phyloP scores from a whole-genome alignment of 2,888 invertebrate genomes.

The Lithophane semibrunnea region DNA sequence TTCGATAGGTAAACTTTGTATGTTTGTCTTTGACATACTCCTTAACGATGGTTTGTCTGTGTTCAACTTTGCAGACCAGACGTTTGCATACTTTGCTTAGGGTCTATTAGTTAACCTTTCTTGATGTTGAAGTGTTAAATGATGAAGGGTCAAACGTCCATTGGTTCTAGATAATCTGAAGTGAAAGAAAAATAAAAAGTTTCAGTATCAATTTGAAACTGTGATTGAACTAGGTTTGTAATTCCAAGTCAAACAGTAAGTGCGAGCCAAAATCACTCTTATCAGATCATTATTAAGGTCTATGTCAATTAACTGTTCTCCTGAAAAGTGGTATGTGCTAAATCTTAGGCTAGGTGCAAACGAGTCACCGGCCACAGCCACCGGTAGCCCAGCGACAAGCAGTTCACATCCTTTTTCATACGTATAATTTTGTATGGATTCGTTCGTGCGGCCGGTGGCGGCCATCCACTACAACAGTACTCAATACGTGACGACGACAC shows the following conservation, averaged over 20 bases:
- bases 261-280: neutral
- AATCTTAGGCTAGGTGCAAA: no score
- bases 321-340: no score
- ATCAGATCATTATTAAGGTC: no score
- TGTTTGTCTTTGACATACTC: conserved; percentile 50
- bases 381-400: no score
- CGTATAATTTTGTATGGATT: no score
- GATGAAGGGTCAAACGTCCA: neutral
- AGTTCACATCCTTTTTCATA: no score
- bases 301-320: no score
- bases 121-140: neutral
- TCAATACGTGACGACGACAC: no score
- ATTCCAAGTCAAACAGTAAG: neutral
- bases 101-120: conserved; percentile 2
- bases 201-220: neutral
- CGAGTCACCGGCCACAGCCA: no score
- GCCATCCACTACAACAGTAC: no score
- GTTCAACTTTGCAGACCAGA: conserved; percentile 29
- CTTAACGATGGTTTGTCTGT: conserved; percentile 45
- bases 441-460: no score
- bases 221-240: no score
- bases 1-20: conserved; percentile 59
- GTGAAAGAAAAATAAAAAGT: neutral
- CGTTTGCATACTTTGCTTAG: neutral
- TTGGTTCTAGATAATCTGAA: neutral